Conservation (phyloP, 2,888 invertebrate species). For the Isotomurus palustris region DNA sequence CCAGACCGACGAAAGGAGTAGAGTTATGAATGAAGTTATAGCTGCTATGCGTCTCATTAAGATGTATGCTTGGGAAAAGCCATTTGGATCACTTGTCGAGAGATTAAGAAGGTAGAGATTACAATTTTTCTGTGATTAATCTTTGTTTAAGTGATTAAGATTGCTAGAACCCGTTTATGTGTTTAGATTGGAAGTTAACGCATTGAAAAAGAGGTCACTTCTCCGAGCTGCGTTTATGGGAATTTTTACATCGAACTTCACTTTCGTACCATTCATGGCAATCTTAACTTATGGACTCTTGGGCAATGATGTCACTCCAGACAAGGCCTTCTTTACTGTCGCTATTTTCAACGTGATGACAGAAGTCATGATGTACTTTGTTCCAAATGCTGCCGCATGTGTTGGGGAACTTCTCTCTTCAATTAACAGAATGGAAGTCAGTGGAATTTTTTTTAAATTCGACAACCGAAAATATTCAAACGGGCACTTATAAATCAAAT, state of each 20-base stretch:
- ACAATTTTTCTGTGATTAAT: background rate
- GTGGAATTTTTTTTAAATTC: constrained; percentile 2
- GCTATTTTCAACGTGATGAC: constrained; percentile 63
- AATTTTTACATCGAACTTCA: constrained; percentile 67
- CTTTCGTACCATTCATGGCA: constrained; percentile 75
- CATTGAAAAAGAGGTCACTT: constrained; percentile 61
- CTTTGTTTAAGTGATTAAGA: background rate
- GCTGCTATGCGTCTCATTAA: constrained; percentile 24
- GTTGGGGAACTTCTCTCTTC: constrained; percentile 74
- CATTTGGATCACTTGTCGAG: constrained; percentile 18
- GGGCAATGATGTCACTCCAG: constrained; percentile 56
- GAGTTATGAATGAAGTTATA: constrained; percentile 27
- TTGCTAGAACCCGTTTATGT: constrained; percentile 1
- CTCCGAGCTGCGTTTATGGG: constrained; percentile 62
- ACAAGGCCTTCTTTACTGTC: constrained; percentile 54
- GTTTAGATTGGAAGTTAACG: constrained; percentile 62
- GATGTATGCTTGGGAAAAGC: constrained; percentile 28
- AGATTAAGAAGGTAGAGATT: constrained; percentile 1
- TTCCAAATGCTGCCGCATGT: constrained; percentile 77
- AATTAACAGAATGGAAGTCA: constrained; percentile 62
- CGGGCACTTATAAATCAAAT: background rate
- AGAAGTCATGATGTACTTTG: constrained; percentile 63
- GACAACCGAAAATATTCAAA: too few species aligned
- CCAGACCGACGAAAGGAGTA: constrained; percentile 21
- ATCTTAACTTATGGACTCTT: constrained; percentile 64